Evolutionary conservation across 2,113 vertebrate genomes (phyloP).

Genomic region (Lipophrys pholis): DNA sequence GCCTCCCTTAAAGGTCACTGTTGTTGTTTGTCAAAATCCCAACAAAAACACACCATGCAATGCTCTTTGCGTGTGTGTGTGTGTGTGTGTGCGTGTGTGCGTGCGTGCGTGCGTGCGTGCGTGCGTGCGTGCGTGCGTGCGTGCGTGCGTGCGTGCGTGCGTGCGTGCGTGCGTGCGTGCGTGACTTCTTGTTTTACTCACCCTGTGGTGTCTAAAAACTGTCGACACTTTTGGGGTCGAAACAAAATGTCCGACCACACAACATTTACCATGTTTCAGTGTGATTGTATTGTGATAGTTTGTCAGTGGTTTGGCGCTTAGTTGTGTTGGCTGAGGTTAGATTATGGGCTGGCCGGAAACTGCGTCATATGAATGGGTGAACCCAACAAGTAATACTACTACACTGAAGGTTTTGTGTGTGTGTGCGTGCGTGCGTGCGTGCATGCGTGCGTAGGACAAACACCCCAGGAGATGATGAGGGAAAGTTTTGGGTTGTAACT

Average conservation of each 20-base stretch:
- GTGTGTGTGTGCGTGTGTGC: conserved; percentile 31
- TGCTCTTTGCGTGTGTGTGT: conserved; percentile 58
- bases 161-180: conserved; percentile 31
- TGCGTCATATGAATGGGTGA: too few species aligned
- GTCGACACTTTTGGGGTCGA: too few species aligned
- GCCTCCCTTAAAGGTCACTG: conserved; percentile 85
- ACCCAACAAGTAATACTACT: too few species aligned
- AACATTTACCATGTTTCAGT: too few species aligned
- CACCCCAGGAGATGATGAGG: conserved; percentile 13
- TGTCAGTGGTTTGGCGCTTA: too few species aligned
- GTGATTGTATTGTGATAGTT: too few species aligned
- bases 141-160: conserved; percentile 39
- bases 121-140: conserved; percentile 30
- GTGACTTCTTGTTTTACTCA: conserved; percentile 4
- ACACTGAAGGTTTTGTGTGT: too few species aligned
- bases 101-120: conserved; percentile 24
- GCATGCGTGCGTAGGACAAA: not conserved
- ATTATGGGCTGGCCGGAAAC: too few species aligned
- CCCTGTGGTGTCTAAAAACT: too few species aligned
- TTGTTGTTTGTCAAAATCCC: conserved; percentile 86
- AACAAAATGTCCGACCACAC: too few species aligned
- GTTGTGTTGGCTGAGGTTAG: too few species aligned
- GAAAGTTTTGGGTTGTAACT: conserved; percentile 51
- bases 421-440: too few species aligned
- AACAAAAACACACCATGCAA: conserved; percentile 79